These are phyloP conservation scores for Proales similis DNA, from an alignment of 1,140 invertebrate genomes.

Conservation along the genomic window DNA sequence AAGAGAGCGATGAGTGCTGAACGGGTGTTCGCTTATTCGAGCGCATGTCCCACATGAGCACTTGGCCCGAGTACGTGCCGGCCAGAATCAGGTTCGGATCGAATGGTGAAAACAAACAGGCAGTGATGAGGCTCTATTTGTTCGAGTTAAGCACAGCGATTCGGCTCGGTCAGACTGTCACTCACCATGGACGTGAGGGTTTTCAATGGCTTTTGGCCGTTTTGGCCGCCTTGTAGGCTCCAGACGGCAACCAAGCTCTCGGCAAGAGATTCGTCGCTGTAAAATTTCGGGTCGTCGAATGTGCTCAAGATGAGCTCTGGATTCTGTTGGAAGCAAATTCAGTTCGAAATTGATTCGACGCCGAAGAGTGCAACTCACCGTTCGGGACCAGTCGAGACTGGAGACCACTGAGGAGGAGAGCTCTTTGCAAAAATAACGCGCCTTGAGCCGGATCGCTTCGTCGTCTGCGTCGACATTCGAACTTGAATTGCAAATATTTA, in stretches of 20 bases:
- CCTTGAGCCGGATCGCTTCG: slow-evolving; percentile 20
- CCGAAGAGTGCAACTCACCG: too few relatives aligned
- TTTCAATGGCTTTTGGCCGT: slow-evolving; percentile 26
- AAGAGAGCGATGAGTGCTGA: slow-evolving; percentile 84
- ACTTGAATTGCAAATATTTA: too few relatives aligned
- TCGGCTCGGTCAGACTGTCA: background rate
- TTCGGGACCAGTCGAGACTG: slow-evolving; percentile 30
- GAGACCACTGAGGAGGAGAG: slow-evolving; percentile 7
- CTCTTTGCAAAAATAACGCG: slow-evolving; percentile 7
- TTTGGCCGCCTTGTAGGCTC: slow-evolving; percentile 26
- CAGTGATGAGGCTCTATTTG: slow-evolving; percentile 59
- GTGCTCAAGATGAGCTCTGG: slow-evolving; percentile 10
- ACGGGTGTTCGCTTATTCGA: slow-evolving; percentile 86
- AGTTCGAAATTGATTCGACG: too few relatives aligned
- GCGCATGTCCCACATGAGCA: slow-evolving; percentile 96
- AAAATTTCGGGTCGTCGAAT: slow-evolving; percentile 19
- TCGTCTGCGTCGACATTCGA: background rate
- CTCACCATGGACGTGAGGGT: slow-evolving; percentile 13
- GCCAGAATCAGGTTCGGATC: slow-evolving; percentile 93
- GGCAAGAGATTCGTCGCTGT: background rate
- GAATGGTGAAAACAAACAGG: slow-evolving; percentile 89
- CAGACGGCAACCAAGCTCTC: slow-evolving; percentile 18
- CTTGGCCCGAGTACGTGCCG: slow-evolving; percentile 95
- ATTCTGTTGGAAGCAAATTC: too few relatives aligned
- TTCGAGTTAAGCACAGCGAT: background rate